These are phyloP conservation scores for Hydractinia echinata DNA, from an alignment of 30 jellyfish, hydroid and myxozoan genomes.

Conservation along the genomic window DNA sequence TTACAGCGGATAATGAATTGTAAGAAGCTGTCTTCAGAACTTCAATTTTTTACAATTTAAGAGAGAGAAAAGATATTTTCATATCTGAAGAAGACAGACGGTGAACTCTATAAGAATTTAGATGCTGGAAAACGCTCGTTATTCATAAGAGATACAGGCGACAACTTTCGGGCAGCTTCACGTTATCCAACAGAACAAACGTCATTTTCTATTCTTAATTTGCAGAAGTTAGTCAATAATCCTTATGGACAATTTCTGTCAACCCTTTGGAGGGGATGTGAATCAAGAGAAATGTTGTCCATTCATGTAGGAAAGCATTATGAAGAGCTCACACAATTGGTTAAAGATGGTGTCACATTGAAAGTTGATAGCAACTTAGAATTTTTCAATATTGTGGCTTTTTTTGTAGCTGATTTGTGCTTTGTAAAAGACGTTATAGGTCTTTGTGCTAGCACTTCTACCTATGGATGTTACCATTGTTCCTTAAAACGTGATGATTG, in stretches of 20 bases:
- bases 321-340: conserved; percentile 1
- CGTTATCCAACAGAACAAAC: conserved; percentile 12
- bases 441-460: too few relatives aligned
- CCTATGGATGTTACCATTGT: too few relatives aligned
- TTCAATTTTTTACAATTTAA: too few relatives aligned
- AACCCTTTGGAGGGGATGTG: too few relatives aligned
- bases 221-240: neutral
- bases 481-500: too few relatives aligned
- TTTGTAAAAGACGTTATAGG: conserved; percentile 29
- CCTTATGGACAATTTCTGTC: conserved; percentile 16
- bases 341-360: conserved; percentile 16
- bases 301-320: conserved; percentile 6
- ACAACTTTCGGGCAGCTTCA: conserved; percentile 22
- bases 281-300: conserved; percentile 10
- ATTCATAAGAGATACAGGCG: too few relatives aligned
- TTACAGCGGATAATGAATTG: too few relatives aligned
- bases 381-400: conserved; percentile 16
- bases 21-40: too few relatives aligned
- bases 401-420: conserved; percentile 32
- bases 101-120: too few relatives aligned
- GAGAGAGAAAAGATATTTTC: too few relatives aligned
- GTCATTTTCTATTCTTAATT: conserved; percentile 2
- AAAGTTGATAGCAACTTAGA: neutral
- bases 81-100: too few relatives aligned
- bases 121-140: too few relatives aligned